phyloP scores from a whole-genome alignment of 2,888 invertebrate genomes.

The Eledona agricola region DNA sequence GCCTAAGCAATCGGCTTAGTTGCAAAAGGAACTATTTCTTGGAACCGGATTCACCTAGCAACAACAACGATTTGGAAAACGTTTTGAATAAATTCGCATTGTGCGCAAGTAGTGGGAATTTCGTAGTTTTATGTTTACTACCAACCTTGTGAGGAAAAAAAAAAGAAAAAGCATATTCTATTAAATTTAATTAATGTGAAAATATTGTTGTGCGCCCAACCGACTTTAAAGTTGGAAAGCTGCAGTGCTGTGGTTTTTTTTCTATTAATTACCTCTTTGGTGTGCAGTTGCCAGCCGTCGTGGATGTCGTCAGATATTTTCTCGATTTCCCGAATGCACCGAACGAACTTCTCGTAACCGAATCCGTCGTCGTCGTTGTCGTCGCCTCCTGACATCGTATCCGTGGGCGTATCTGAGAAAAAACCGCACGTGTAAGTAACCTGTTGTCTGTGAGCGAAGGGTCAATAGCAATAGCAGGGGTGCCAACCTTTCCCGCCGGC shows the following conservation, averaged over 20 bases:
- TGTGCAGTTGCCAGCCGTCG: conserved; percentile 50
- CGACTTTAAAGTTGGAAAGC: conserved; percentile 2
- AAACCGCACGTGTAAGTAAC: conserved; percentile 24
- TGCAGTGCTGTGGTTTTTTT: conserved; percentile 3
- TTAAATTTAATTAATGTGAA: too few relatives aligned
- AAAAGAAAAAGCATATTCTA: too few relatives aligned
- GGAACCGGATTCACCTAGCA: too few relatives aligned
- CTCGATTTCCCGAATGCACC: conserved; percentile 45
- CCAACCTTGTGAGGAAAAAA: too few relatives aligned
- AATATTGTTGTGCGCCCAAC: too few relatives aligned
- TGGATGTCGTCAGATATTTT: conserved; percentile 44
- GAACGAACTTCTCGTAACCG: conserved; percentile 44
- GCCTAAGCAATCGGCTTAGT: too few relatives aligned
- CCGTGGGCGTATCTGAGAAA: conserved; percentile 16
- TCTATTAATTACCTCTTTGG: conserved; percentile 42
- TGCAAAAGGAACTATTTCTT: too few relatives aligned
- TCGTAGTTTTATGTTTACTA: too few relatives aligned
- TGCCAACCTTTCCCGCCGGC: conserved; percentile 19
- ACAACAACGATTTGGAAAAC: too few relatives aligned
- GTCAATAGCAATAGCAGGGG: conserved; percentile 8
- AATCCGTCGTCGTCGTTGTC: conserved; percentile 14
- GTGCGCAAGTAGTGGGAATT: too few relatives aligned
- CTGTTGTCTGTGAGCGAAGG: conserved; percentile 6
- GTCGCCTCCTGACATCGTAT: conserved; percentile 11
- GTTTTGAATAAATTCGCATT: too few relatives aligned